phyloP scores from a whole-genome alignment of 2,888 invertebrate species.

The Seira ritae region DNA sequence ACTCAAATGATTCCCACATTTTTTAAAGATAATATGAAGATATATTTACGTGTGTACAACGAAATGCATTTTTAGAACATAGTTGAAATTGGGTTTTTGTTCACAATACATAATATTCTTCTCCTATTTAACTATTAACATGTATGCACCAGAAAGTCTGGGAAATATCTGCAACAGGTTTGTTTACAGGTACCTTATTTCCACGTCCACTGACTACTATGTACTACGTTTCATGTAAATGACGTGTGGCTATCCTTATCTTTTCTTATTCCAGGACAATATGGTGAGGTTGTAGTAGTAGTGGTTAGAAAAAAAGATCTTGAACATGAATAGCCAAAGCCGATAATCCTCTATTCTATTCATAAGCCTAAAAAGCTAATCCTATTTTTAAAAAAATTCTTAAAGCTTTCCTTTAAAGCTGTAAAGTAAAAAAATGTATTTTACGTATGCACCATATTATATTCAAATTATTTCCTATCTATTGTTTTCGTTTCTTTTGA shows the following conservation, averaged over 20 bases:
- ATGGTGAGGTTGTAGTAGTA: too few relatives aligned
- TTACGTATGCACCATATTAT: background rate
- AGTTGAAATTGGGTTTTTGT: background rate
- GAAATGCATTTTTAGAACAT: background rate
- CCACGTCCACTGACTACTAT: too few relatives aligned
- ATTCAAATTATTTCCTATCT: background rate
- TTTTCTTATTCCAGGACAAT: too few relatives aligned
- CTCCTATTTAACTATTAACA: background rate
- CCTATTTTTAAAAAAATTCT: slow-evolving; percentile 6
- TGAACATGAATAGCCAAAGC: too few relatives aligned
- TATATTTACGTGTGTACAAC: background rate
- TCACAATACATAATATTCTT: background rate
- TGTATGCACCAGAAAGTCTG: background rate
- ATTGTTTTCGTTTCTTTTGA: background rate
- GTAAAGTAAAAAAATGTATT: background rate
- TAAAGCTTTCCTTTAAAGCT: background rate
- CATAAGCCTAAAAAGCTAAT: too few relatives aligned
- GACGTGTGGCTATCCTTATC: too few relatives aligned
- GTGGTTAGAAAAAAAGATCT: too few relatives aligned
- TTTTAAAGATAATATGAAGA: too few relatives aligned
- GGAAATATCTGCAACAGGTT: too few relatives aligned
- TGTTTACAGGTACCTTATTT: too few relatives aligned
- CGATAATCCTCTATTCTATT: too few relatives aligned
- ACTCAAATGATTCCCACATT: background rate
- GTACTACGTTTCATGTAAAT: too few relatives aligned